These are phyloP conservation scores for Cassiopea andromeda DNA, from an alignment of 30 jellyfish, hydroid and myxozoan species.

Conservation along the genomic window DNA sequence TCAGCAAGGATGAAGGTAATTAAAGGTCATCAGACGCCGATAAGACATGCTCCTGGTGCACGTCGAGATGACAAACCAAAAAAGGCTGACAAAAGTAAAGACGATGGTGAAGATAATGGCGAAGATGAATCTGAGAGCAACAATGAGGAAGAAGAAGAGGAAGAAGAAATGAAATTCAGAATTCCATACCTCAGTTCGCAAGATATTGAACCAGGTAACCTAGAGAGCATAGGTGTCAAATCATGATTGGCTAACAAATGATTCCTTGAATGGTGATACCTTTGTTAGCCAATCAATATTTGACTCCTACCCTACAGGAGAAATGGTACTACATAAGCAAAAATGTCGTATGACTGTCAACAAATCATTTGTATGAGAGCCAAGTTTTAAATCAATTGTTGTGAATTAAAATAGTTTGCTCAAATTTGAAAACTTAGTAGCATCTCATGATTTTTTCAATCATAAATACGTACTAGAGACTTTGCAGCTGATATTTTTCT, in stretches of 20 bases:
- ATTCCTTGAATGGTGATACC: no score
- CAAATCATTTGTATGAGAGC: no score
- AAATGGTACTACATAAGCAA: no score
- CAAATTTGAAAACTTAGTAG: no score
- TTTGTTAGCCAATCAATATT: no score
- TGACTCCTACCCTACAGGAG: no score
- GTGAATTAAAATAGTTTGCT: no score
- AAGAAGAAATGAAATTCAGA: constrained; percentile 42
- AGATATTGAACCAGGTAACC: constrained; percentile 46
- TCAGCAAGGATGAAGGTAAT: neutral
- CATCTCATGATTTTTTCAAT: no score
- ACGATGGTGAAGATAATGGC: constrained; percentile 5
- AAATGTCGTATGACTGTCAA: no score
- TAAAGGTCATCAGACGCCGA: neutral
- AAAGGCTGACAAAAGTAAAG: constrained; percentile 40
- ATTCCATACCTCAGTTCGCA: constrained; percentile 51
- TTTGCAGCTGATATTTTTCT: no score
- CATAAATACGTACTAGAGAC: no score
- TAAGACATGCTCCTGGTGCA: neutral
- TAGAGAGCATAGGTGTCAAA: neutral
- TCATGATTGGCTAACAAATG: neutral
- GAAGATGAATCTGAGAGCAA: constrained; percentile 11
- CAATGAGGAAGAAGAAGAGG: constrained; percentile 53
- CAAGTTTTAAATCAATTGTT: no score
- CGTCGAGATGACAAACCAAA: constrained; percentile 9